Conservation (phyloP, 2,113 vertebrate species). For the Jacana jacana region DNA sequence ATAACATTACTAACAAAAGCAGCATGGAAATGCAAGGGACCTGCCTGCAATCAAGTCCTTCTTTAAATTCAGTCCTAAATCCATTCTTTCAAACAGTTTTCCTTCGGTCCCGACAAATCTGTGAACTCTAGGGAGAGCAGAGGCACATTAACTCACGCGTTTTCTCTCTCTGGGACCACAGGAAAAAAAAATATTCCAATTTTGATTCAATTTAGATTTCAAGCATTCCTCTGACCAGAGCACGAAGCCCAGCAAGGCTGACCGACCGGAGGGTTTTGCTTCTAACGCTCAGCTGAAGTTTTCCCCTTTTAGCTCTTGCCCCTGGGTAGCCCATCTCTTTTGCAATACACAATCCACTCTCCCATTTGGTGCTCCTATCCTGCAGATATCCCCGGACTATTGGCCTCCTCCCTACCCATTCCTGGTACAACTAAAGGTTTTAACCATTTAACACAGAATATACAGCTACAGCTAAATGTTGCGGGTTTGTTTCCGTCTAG, state of each 20-base stretch:
- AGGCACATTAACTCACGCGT: background rate
- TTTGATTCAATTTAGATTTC: background rate
- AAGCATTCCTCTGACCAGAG: background rate
- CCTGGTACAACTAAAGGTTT: background rate
- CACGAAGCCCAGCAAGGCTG: background rate
- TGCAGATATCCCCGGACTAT: background rate
- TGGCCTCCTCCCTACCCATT: background rate
- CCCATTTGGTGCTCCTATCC: background rate
- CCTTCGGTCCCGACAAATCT: background rate
- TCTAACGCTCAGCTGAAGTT: background rate
- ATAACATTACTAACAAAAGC: constrained; percentile 35
- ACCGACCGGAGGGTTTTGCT: background rate
- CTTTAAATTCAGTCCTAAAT: background rate
- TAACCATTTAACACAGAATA: background rate
- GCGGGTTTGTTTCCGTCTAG: background rate
- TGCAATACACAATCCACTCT: background rate
- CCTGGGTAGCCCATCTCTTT: background rate
- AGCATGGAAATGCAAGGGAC: constrained; percentile 23
- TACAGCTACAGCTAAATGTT: background rate
- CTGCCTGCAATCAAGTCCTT: background rate
- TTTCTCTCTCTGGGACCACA: background rate
- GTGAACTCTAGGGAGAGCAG: background rate
- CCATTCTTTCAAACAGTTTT: background rate
- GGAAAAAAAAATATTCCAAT: background rate
- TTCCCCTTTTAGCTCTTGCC: background rate